These are phyloP conservation scores for Alexandromys oeconomus DNA, from an alignment of 2,797 vertebrate genomes.

Conservation along the genomic window DNA sequence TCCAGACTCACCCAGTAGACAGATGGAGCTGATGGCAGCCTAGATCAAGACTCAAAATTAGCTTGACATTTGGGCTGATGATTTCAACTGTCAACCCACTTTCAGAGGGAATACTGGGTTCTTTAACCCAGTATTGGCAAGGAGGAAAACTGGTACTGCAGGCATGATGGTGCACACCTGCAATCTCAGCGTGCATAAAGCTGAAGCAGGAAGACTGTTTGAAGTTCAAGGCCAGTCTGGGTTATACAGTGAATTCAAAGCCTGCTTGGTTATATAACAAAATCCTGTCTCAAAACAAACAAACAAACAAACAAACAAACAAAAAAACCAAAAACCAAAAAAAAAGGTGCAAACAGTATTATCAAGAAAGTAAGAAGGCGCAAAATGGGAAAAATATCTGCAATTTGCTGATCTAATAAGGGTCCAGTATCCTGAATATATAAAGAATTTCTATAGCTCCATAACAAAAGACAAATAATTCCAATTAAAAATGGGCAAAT, in stretches of 20 bases:
- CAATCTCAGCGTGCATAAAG: neutral
- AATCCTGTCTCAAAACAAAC: neutral
- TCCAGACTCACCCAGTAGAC: neutral
- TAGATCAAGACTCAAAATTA: neutral
- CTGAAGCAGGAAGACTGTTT: neutral
- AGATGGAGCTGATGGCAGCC: neutral
- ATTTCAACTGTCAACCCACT: neutral
- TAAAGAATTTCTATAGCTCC: neutral
- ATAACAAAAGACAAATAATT: neutral
- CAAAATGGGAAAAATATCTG: neutral
- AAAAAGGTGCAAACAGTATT: neutral
- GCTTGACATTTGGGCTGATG: neutral
- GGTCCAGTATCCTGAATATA: neutral
- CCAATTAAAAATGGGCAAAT: neutral
- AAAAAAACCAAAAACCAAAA: too few species aligned
- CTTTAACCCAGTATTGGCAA: neutral
- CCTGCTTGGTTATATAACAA: neutral
- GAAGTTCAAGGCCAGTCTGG: neutral
- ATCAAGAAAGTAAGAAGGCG: constrained; percentile 16
- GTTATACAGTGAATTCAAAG: neutral
- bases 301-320: too few species aligned
- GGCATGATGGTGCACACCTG: neutral
- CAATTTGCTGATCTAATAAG: neutral
- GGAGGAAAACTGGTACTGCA: neutral
- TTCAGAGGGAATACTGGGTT: neutral